Evolutionary conservation across 2,797 vertebrate genomes (phyloP), one percentile per base, ranked within the genome.

Genomic region (Gallinago nigripennis): DNA sequence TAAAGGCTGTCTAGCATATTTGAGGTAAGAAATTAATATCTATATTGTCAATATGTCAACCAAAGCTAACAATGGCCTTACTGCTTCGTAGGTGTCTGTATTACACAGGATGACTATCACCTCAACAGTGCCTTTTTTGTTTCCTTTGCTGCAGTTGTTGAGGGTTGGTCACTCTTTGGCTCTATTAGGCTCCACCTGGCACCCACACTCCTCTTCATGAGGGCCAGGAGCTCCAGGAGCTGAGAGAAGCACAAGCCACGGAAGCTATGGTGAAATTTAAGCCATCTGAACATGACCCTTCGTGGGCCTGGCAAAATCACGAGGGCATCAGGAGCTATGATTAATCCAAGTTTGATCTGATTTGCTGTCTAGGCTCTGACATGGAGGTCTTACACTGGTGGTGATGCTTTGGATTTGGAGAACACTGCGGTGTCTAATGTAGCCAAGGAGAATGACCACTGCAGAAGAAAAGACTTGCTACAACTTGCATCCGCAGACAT

Each of bases 151-250:
- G 72, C 33, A 41, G 50, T 5, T 70, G 15, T 5, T 82, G 30
- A 84, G 37, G 35, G 5, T 5, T 70, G 58, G 30, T 39, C 63
- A 45, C 16, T 9, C 6, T 35, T 64, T 24, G 64, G 39, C 45
- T 71, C 9, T 0, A 0, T 31, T 31, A 39, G 27, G 28, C 48
- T 77, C 33, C 12, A 16, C 17, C 11, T 0, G 1, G n/a, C 1
- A 0, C 8, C 28, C 0, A 7, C 8, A 19, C 6, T 64, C 31
- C 14, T 65, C 16, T 43, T 19, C 0, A 0, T 18, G 75, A 79
- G 54, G 37, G 14, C 16, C 28, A 54, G 23, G 51, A 75, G 25
- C 23, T 17, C 16, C 15, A 8, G 9, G 11, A 19, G 12, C 27
- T 54, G 45, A 68, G 8, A 53, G 46, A 24, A 71, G 23, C 25